Base-by-base conservation (phyloP, 2,888 invertebrate species). In the Coenonympha arcania region DNA sequence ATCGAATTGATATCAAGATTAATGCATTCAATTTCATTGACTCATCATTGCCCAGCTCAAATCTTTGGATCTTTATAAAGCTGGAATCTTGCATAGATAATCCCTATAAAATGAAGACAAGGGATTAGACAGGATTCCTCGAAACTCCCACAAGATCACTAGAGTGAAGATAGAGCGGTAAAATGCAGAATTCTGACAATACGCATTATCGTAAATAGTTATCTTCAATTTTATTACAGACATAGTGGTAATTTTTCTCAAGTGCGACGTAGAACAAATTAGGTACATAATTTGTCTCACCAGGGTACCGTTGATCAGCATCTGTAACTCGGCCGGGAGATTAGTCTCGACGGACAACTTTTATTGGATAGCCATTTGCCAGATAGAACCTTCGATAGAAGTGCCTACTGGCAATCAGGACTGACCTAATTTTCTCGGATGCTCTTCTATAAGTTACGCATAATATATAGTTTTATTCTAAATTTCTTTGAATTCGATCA, bases 211-310 rank as follows among this genome's bases (percentile, higher is more conserved):
- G n/a, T n/a, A n/a, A n/a, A 9, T 6, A 31, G 6, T 8, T 11
- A 18, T 4, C 19, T 33, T 39, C 40, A 37, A 52, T 53, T 49
- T 54, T 44, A 41, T 39, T 31, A n/a, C 42, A 54, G 48, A 36
- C 48, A 61, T 34, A 31, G 39, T 61, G 62, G 59, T 69, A 65
- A 76, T 76, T 78, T 76, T 76, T 77, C 74, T 70, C 71, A 66
- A 71, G 46, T 46, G 47, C 54, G 55, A 61, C 59, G 51, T 48
- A 48, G 51, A 75, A 76, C 77, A 79, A 79, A 80, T 80, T 76
- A n/a, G n/a, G n/a, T n/a, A 74, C 76, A 76, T 74, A 73, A 78
- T 79, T 76, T 73, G 73, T 78, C 71, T 71, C 66, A 61, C 55
- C 62, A 66, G 64, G 61, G 65, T 11, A 62, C 66, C 68, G 71